Evolutionary conservation across 2,113 vertebrate genomes (phyloP).

Genomic region (Protomyctophum bolini): DNA sequence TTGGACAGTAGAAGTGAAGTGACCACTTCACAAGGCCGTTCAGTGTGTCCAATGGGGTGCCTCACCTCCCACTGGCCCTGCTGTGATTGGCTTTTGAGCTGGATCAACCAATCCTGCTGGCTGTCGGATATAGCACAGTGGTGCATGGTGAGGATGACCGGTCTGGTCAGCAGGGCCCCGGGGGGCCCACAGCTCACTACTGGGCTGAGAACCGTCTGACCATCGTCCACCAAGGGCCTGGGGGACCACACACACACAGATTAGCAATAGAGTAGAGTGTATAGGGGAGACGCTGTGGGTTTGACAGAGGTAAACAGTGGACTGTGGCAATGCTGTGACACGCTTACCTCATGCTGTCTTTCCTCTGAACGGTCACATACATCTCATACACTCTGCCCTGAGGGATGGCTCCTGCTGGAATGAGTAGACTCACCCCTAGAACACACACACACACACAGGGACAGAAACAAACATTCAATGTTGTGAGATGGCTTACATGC

Average conservation of each 20-base stretch:
- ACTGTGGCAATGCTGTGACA: conserved; percentile 19
- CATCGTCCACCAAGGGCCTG: conserved; percentile 91
- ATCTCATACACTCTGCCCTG: conserved; percentile 98
- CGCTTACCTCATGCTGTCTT: conserved; percentile 94
- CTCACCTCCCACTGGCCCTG: conserved; percentile 95
- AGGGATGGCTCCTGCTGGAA: conserved; percentile 94
- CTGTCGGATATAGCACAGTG: conserved; percentile 91
- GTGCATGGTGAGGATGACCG: conserved; percentile 92
- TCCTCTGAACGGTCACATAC: conserved; percentile 98
- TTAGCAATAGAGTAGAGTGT: conserved; percentile 41
- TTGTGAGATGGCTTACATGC: conserved; percentile 1
- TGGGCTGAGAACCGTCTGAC: conserved; percentile 90
- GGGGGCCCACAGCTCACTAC: conserved; percentile 96
- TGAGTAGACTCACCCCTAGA: conserved; percentile 94
- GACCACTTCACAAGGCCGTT: not conserved
- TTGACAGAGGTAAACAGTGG: conserved; percentile 45
- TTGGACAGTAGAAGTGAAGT: not conserved
- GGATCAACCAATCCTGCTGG: conserved; percentile 96
- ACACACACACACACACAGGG: conserved; percentile 25
- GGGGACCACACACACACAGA: conserved; percentile 24
- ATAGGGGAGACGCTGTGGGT: conserved; percentile 9
- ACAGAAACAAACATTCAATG: not conserved
- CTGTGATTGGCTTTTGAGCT: conserved; percentile 88
- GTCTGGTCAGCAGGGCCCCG: conserved; percentile 90
- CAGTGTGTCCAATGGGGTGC: conserved; percentile 1